These are phyloP conservation scores for Amphiura filiformis DNA, from an alignment of 35 echinoderm and acorn worm species.

Conservation along the genomic window DNA sequence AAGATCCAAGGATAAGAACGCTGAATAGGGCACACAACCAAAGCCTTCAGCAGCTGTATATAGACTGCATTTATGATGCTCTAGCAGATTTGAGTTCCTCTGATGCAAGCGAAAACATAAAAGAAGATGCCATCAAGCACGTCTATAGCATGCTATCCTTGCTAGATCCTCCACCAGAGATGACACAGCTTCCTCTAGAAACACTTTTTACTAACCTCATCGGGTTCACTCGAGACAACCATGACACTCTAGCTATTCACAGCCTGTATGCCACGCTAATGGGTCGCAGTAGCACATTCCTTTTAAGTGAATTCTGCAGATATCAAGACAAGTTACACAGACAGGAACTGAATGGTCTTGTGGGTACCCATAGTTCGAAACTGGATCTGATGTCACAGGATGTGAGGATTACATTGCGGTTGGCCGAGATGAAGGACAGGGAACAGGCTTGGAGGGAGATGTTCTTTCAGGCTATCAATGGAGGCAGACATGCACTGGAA, in stretches of 20 bases:
- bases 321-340: conserved; percentile 24
- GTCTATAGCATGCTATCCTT: conserved; percentile 6
- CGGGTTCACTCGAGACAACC: not conserved
- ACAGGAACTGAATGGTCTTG: conserved; percentile 10
- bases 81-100: conserved; percentile 32
- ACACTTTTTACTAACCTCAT: conserved; percentile 43
- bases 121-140: conserved; percentile 8
- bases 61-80: conserved; percentile 55
- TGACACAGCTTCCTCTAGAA: conserved; percentile 37
- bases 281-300: conserved; percentile 9
- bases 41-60: conserved; percentile 60
- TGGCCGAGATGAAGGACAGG: conserved; percentile 52
- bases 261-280: conserved; percentile 28
- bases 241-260: not conserved
- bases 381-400: conserved; percentile 43
- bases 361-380: not conserved
- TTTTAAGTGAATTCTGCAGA: conserved; percentile 26
- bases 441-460: conserved; percentile 64
- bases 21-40: conserved; percentile 41
- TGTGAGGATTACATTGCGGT: conserved; percentile 32
- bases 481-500: conserved; percentile 63
- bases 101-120: conserved; percentile 4
- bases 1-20: not conserved
- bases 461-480: conserved; percentile 31
- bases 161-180: conserved; percentile 30